phyloP scores from a whole-genome alignment of 2,888 invertebrate genomes.

The Kryphioiulus occultus region DNA sequence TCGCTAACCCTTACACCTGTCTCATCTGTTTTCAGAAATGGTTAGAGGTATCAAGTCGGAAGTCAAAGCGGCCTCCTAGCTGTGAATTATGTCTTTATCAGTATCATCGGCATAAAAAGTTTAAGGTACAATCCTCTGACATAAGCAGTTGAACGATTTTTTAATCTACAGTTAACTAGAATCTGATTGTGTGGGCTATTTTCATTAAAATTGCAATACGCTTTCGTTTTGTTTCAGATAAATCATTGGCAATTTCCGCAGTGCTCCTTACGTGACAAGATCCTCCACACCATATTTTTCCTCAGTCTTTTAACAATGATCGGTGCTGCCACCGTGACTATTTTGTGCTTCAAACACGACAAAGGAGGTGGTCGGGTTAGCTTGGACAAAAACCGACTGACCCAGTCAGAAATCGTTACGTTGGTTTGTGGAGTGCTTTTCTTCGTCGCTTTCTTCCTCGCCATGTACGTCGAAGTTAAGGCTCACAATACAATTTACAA shows the following conservation, averaged over 20 bases:
- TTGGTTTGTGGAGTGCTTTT: conserved; percentile 67
- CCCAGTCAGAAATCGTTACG: conserved; percentile 65
- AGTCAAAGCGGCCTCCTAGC: conserved; percentile 64
- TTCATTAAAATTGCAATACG: background rate
- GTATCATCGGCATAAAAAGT: conserved; percentile 65
- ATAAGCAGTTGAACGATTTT: background rate
- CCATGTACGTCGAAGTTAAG: conserved; percentile 68
- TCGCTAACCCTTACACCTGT: too few species aligned
- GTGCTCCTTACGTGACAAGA: conserved; percentile 64
- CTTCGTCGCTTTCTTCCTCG: conserved; percentile 67
- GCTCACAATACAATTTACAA: conserved; percentile 65
- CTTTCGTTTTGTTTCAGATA: conserved; percentile 61
- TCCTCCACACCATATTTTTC: conserved; percentile 65
- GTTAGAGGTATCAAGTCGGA: conserved; percentile 65
- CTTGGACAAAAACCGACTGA: conserved; percentile 62
- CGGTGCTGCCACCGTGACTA: conserved; percentile 65
- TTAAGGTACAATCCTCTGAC: conserved; percentile 63
- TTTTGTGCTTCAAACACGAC: conserved; percentile 66
- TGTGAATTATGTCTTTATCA: conserved; percentile 68
- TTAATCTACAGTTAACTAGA: background rate
- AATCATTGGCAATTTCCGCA: conserved; percentile 65
- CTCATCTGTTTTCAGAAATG: conserved; percentile 65
- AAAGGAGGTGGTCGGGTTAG: conserved; percentile 56
- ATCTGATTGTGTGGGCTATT: background rate
- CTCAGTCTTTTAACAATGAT: conserved; percentile 65